Conservation (phyloP, 2,797 vertebrate species). For the Erpetoichthys calabaricus region DNA sequence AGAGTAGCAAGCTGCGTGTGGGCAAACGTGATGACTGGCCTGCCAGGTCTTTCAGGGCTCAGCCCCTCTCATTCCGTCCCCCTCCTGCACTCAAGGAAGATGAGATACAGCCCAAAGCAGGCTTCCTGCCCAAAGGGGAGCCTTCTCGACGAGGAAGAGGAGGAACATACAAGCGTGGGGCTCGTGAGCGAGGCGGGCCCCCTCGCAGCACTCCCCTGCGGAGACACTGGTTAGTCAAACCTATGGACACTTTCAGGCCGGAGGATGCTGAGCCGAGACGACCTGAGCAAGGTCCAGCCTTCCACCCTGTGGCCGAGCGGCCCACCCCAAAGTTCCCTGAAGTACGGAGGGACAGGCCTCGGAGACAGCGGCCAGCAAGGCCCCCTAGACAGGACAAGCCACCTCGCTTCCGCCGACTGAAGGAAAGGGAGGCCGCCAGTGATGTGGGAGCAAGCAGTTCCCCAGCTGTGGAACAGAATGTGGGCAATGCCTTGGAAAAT, state of each 20-base stretch:
- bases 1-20: constrained; percentile 55
- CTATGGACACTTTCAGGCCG: constrained; percentile 66
- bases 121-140: constrained; percentile 92
- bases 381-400: constrained; percentile 95
- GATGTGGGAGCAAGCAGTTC: constrained; percentile 55
- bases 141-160: constrained; percentile 84
- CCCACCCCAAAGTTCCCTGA: constrained; percentile 60
- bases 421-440: constrained; percentile 65
- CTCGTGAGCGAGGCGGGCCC: constrained; percentile 64
- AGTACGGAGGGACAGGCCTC: constrained; percentile 64
- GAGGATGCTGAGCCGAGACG: constrained; percentile 68
- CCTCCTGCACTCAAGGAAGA: constrained; percentile 54
- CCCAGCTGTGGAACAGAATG: constrained; percentile 28
- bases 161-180: constrained; percentile 69
- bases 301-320: constrained; percentile 41
- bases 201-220: constrained; percentile 68
- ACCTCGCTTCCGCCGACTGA: constrained; percentile 82
- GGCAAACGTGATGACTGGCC: constrained; percentile 48
- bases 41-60: constrained; percentile 21
- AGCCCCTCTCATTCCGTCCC: constrained; percentile 1
- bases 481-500: constrained; percentile 31
- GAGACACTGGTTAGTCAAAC: constrained; percentile 56
- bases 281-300: constrained; percentile 43
- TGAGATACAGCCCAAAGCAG: constrained; percentile 76
- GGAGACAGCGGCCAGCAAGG: constrained; percentile 77